Conservation (phyloP, 2,113 vertebrate genomes). For the Calyptomena viridis region DNA sequence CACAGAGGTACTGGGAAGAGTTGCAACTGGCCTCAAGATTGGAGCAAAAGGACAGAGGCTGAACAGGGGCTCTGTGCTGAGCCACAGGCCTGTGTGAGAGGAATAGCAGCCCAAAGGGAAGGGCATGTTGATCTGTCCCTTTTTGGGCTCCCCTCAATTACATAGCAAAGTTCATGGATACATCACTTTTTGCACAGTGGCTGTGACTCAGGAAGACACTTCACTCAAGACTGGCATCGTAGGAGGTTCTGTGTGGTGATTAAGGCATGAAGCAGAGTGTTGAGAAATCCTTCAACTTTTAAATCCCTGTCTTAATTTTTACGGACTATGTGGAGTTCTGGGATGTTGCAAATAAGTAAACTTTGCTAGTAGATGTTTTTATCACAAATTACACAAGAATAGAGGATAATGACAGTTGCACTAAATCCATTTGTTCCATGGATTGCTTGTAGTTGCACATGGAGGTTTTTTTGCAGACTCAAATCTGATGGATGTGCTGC, state of each 20-base stretch:
- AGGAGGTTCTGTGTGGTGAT: not conserved
- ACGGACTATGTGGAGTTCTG: not conserved
- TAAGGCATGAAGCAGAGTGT: not conserved
- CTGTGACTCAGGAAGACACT: not conserved
- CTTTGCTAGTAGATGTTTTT: not conserved
- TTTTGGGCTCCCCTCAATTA: not conserved
- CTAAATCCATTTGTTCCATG: fast-evolving
- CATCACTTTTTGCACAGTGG: fast-evolving
- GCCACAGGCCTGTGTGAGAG: not conserved
- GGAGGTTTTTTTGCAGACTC: fast-evolving
- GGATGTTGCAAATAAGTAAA: not conserved
- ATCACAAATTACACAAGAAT: not conserved
- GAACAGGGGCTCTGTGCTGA: not conserved
- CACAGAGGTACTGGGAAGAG: not conserved
- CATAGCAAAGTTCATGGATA: fast-evolving
- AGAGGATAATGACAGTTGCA: not conserved
- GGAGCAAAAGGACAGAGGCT: too few relatives aligned
- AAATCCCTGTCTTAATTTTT: not conserved
- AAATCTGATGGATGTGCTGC: fast-evolving
- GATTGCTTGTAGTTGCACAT: not conserved
- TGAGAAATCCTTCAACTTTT: not conserved
- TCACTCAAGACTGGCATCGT: fast-evolving
- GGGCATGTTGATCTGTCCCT: fast-evolving
- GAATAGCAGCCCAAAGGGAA: not conserved
- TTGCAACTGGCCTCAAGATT: fast-evolving